Evolutionary conservation across 1,140 invertebrate species (phyloP).

Genomic region (Proales similis): DNA sequence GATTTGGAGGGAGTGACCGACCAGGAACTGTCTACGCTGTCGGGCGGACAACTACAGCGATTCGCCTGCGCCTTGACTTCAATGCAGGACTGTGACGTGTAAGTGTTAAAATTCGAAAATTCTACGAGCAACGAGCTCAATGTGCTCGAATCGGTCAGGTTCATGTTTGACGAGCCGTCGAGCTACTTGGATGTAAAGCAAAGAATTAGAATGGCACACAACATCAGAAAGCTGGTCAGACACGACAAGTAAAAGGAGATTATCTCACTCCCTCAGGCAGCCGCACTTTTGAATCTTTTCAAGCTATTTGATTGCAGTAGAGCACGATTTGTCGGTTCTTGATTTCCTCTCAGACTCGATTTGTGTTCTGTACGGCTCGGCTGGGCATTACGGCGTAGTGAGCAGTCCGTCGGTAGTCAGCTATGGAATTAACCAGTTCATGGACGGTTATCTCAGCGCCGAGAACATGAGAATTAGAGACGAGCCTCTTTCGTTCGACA

Average conservation of each 20-base stretch:
- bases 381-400: slow-evolving; percentile 97
- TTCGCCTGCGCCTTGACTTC: slow-evolving; percentile 98
- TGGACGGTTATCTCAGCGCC: slow-evolving; percentile 97
- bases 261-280: too few relatives aligned
- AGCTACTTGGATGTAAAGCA: slow-evolving; percentile 98
- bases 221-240: slow-evolving; percentile 81
- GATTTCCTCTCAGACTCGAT: slow-evolving; percentile 99
- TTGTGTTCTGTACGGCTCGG: slow-evolving; percentile 93
- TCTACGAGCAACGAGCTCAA: slow-evolving; percentile 38
- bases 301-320: slow-evolving; percentile 97
- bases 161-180: slow-evolving; percentile 99
- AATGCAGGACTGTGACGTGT: slow-evolving; percentile 93
- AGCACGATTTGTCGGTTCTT: slow-evolving; percentile 96
- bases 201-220: slow-evolving; percentile 86
- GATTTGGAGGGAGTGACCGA: slow-evolving; percentile 80
- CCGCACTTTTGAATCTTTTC: too few relatives aligned
- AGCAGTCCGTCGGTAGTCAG: slow-evolving; percentile 98
- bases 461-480: slow-evolving; percentile 98
- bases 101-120: too few relatives aligned
- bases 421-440: slow-evolving; percentile 98
- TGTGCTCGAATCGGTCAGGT: slow-evolving; percentile 57
- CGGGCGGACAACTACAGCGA: slow-evolving; percentile 93
- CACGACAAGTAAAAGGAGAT: too few relatives aligned
- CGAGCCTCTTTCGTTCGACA: slow-evolving; percentile 91
- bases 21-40: slow-evolving; percentile 79